A percentile compares a stretch with the other conserved stretches of the same genome.
These are phyloP conservation scores for Mastacembelus armatus DNA, from an alignment of 2,797 vertebrate species.

Conservation along the genomic window DNA sequence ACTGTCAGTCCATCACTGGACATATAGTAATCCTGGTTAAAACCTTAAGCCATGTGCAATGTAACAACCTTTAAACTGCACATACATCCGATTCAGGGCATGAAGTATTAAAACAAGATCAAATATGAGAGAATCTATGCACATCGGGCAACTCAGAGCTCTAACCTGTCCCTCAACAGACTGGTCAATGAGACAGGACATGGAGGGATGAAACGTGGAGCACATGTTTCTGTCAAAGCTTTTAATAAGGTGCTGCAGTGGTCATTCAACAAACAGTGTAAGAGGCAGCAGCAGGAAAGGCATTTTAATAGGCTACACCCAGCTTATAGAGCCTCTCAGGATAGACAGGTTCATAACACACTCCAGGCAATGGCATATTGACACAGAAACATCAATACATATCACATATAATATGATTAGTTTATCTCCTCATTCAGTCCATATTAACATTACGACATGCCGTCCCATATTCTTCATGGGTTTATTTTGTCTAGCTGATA, in stretches of 20 bases:
- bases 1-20: constrained; percentile 14
- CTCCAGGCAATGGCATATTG: neutral
- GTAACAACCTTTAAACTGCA: constrained; percentile 5
- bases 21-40: constrained; percentile 24
- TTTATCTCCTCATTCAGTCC: neutral
- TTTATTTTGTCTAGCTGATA: neutral
- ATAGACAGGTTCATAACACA: neutral
- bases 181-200: neutral
- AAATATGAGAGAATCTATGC: neutral
- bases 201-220: neutral
- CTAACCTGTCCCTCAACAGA: constrained; percentile 1
- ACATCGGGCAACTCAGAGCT: constrained; percentile 1
- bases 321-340: neutral
- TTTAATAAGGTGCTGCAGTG: neutral
- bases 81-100: constrained; percentile 24
- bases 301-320: neutral
- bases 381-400: neutral
- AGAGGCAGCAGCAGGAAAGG: neutral
- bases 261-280: neutral
- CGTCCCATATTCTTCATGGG: neutral
- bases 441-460: constrained; percentile 1
- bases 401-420: neutral
- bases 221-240: neutral
- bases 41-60: constrained; percentile 23
- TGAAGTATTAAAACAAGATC: constrained; percentile 15